These are phyloP conservation scores for Pica pica DNA, from an alignment of 2,113 vertebrate species.

Conservation along the genomic window DNA sequence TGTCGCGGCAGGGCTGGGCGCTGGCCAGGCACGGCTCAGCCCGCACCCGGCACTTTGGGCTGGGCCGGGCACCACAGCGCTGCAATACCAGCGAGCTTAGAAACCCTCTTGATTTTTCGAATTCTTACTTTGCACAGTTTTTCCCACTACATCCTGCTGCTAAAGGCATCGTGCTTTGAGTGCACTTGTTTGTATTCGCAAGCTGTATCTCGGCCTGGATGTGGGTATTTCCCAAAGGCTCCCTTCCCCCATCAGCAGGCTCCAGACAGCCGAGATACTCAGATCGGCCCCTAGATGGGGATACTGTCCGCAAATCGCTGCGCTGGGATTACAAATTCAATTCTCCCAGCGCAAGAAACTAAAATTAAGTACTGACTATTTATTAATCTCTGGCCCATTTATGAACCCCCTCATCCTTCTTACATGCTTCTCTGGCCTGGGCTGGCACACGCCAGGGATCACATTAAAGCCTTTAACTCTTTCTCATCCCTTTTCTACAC, in stretches of 20 bases:
- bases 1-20: neutral
- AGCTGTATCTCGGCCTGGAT: neutral
- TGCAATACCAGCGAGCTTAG: rapidly evolving
- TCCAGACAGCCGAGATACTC: neutral
- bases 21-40: neutral
- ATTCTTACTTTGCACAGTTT: neutral
- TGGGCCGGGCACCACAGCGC: neutral
- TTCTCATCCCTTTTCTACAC: neutral
- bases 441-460: neutral
- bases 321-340: neutral
- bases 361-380: slow-evolving; percentile 53
- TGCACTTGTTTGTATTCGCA: neutral
- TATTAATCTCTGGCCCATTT: slow-evolving; percentile 53
- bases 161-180: neutral
- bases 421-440: neutral
- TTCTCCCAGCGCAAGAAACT: neutral
- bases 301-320: neutral
- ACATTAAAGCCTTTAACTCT: neutral
- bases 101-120: neutral
- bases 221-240: neutral
- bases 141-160: neutral
- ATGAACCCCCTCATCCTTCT: slow-evolving; percentile 50
- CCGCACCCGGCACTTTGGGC: neutral
- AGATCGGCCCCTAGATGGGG: slow-evolving; percentile 69
- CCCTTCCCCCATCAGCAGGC: neutral